Evolutionary conservation across 2,797 vertebrate species (phyloP).

Genomic region (Sebastes variabilis): DNA sequence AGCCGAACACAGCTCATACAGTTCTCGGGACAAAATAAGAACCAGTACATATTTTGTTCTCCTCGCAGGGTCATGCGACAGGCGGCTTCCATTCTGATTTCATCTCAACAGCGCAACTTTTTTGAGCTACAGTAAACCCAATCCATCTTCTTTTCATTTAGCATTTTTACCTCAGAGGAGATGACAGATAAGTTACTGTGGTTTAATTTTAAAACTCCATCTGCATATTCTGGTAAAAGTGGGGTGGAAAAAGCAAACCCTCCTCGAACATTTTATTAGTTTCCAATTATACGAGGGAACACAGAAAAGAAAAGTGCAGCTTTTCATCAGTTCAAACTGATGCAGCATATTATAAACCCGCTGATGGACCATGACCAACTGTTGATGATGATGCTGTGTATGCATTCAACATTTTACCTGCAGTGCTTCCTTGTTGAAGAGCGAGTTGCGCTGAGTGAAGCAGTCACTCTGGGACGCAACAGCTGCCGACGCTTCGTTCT

Average conservation of each 20-base stretch:
- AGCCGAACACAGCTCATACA: conserved; percentile 69
- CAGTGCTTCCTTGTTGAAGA: conserved; percentile 80
- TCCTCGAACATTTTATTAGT: not conserved
- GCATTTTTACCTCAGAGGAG: conserved; percentile 12
- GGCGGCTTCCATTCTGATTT: conserved; percentile 54
- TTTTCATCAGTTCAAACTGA: not conserved
- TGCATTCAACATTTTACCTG: conserved; percentile 71
- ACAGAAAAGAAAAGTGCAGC: not conserved
- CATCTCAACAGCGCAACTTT: conserved; percentile 25
- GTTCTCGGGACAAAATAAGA: conserved; percentile 73
- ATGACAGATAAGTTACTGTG: not conserved
- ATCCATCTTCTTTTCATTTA: conserved; percentile 18
- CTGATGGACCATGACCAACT: not conserved
- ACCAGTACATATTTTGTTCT: conserved; percentile 67
- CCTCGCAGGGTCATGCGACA: conserved; percentile 60
- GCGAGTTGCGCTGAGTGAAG: conserved; percentile 74
- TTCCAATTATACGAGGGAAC: conserved; percentile 2
- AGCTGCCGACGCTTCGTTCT: conserved; percentile 40
- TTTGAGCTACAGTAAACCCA: conserved; percentile 18
- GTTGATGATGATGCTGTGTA: not conserved
- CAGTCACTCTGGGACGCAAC: conserved; percentile 58
- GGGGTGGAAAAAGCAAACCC: conserved; percentile 1
- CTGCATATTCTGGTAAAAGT: not conserved
- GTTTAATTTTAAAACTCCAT: conserved; percentile 3
- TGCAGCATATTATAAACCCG: not conserved